phyloP scores from a whole-genome alignment of 2,797 vertebrate species.

The Labroides dimidiatus region DNA sequence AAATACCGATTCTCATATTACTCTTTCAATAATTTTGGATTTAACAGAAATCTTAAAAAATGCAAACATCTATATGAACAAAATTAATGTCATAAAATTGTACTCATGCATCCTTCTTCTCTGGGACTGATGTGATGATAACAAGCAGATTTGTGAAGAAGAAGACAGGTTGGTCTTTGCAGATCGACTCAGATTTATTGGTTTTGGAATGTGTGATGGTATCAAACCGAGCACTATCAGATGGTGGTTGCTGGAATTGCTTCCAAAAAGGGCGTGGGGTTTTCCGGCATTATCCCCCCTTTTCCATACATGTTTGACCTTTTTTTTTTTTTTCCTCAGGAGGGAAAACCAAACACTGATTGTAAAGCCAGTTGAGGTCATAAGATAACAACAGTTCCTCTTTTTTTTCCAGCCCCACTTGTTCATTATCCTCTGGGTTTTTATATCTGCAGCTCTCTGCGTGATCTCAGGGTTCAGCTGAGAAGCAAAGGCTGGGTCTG shows the following conservation, averaged over 20 bases:
- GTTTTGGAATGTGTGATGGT: conserved; percentile 73
- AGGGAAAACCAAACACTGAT: conserved; percentile 67
- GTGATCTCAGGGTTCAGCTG: conserved; percentile 52
- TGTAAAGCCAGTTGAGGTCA: conserved; percentile 64
- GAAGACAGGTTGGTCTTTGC: conserved; percentile 52
- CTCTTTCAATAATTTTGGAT: not conserved
- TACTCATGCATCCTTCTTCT: conserved; percentile 19
- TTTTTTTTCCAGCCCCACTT: conserved; percentile 31
- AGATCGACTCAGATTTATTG: conserved; percentile 67
- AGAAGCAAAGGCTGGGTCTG: conserved; percentile 49
- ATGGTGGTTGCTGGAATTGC: conserved; percentile 70
- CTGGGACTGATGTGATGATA: conserved; percentile 18
- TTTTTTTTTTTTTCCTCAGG: conserved; percentile 54
- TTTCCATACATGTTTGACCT: conserved; percentile 46
- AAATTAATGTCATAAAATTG: not conserved
- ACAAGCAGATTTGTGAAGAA: conserved; percentile 33
- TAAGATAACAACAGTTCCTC: conserved; percentile 68
- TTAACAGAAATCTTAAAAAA: not conserved
- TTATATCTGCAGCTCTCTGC: conserved; percentile 72
- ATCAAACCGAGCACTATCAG: conserved; percentile 77
- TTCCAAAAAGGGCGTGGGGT: conserved; percentile 77
- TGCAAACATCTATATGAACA: not conserved
- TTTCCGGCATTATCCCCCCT: conserved; percentile 52
- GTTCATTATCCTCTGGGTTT: conserved; percentile 60
- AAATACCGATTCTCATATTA: conserved; percentile 5